phyloP scores from a whole-genome alignment of 2,888 invertebrate genomes.

The Tryphoninae sp. region DNA sequence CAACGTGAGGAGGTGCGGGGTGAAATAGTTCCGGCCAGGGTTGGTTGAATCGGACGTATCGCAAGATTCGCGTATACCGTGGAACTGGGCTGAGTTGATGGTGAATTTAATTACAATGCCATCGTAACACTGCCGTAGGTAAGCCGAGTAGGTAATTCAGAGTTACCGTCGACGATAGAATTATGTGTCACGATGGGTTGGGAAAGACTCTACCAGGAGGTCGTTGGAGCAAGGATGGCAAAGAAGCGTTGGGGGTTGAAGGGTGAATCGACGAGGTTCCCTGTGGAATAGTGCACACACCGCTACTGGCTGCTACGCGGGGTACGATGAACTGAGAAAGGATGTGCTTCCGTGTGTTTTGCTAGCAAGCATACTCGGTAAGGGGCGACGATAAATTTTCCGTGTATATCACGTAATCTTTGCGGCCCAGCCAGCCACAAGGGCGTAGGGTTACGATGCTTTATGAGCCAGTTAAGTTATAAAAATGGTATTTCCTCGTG shows the following conservation, averaged over 20 bases:
- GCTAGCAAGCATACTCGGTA: conserved; percentile 33
- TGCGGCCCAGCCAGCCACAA: conserved; percentile 59
- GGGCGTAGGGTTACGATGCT: conserved; percentile 47
- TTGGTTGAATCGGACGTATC: conserved; percentile 37
- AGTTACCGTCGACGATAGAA: conserved; percentile 56
- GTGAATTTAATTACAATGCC: conserved; percentile 63
- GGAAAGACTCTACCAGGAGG: conserved; percentile 27
- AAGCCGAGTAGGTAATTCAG: conserved; percentile 53
- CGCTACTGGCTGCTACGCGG: background rate
- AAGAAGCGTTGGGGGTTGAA: conserved; percentile 12
- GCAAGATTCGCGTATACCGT: conserved; percentile 20
- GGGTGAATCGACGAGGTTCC: conserved; percentile 20
- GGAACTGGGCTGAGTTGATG: conserved; percentile 15
- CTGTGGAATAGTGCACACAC: background rate
- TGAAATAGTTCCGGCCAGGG: background rate
- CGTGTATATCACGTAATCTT: conserved; percentile 66
- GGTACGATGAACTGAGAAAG: conserved; percentile 20
- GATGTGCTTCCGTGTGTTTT: conserved; percentile 28
- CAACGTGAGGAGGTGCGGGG: background rate
- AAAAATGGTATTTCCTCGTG: conserved; percentile 58
- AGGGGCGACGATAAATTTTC: conserved; percentile 62
- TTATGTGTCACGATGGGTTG: conserved; percentile 44
- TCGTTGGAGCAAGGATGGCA: background rate
- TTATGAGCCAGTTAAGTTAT: conserved; percentile 61
- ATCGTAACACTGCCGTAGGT: conserved; percentile 47